Percentiles rank a stretch among this genome's conserved stretches.
These are phyloP conservation scores for Dendrocincla fuliginosa DNA, from an alignment of 2,797 vertebrate species.

Conservation along the genomic window DNA sequence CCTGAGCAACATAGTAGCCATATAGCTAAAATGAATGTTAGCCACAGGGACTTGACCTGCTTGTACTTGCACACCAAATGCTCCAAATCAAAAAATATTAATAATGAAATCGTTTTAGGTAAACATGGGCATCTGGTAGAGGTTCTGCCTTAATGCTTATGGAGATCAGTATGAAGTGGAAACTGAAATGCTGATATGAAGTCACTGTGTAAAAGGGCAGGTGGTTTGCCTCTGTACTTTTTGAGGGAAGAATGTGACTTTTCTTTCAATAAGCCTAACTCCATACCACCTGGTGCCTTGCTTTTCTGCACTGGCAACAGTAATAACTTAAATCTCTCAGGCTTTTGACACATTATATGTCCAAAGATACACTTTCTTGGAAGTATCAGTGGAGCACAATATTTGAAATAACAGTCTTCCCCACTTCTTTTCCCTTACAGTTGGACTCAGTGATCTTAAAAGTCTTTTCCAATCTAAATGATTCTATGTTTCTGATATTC, in stretches of 20 bases:
- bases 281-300: not conserved
- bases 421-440: not conserved
- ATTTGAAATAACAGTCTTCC: not conserved
- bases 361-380: not conserved
- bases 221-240: not conserved
- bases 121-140: not conserved
- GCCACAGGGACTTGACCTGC: not conserved
- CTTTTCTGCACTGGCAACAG: not conserved
- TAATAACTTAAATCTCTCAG: not conserved
- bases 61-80: not conserved
- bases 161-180: not conserved
- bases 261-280: not conserved
- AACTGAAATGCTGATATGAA: not conserved
- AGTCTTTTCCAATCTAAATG: not conserved
- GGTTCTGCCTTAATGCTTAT: not conserved
- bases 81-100: not conserved
- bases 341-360: not conserved
- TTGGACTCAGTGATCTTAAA: not conserved
- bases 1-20: not conserved
- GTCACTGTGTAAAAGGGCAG: not conserved
- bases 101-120: not conserved
- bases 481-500: not conserved
- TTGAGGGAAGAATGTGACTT: not conserved
- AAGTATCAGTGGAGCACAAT: not conserved
- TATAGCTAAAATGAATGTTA: not conserved